Evolutionary conservation across 1,140 invertebrate species (phyloP).

Genomic region (honey bee (Apis mellifera)): DNA sequence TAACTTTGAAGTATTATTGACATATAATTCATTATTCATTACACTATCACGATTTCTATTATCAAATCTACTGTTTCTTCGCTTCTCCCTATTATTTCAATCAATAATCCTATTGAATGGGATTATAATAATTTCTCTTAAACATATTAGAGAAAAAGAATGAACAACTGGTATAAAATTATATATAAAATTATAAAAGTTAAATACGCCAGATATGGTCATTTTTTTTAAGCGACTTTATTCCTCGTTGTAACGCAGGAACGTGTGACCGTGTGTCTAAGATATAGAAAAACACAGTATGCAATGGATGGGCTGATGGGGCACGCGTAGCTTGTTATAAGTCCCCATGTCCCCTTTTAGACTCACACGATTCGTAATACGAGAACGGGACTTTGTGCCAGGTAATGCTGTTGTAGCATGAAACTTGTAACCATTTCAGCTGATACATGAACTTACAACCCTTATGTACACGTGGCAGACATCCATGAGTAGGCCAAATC

Average conservation of each 20-base stretch:
- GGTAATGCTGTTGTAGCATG: slow-evolving; percentile 59
- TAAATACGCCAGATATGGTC: neutral
- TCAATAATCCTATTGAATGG: too few relatives aligned
- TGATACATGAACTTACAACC: slow-evolving; percentile 53
- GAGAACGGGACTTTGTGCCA: slow-evolving; percentile 64
- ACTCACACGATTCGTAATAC: slow-evolving; percentile 53
- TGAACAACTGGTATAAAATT: neutral
- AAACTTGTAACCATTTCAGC: slow-evolving; percentile 55
- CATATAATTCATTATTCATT: too few relatives aligned
- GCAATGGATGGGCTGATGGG: slow-evolving; percentile 44
- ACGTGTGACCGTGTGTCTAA: slow-evolving; percentile 35
- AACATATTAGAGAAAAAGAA: too few relatives aligned
- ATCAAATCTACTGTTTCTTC: too few relatives aligned
- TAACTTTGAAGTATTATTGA: too few relatives aligned
- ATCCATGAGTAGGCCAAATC: slow-evolving; percentile 25
- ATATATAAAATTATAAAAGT: too few relatives aligned
- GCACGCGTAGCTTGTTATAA: slow-evolving; percentile 64
- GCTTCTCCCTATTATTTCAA: too few relatives aligned
- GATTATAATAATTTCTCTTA: too few relatives aligned
- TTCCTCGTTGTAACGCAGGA: neutral
- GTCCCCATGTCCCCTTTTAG: slow-evolving; percentile 26
- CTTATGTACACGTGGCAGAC: neutral
- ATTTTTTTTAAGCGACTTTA: slow-evolving; percentile 2
- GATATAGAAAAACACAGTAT: slow-evolving; percentile 35
- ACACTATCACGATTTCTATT: too few relatives aligned